phyloP scores from a whole-genome alignment of 2,888 invertebrate species.

The Carpatolechia fugitivella region DNA sequence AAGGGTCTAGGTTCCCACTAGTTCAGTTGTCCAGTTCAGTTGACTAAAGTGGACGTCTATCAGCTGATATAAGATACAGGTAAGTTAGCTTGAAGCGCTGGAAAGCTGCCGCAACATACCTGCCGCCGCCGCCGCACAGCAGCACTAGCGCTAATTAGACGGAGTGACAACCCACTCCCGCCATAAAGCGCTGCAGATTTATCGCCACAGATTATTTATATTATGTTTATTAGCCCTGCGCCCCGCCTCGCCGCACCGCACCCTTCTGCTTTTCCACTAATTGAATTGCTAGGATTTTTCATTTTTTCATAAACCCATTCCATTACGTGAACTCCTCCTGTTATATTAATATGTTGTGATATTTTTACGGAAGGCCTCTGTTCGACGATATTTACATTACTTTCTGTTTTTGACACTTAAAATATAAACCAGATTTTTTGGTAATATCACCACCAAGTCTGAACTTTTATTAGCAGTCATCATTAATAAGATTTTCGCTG shows the following conservation, averaged over 20 bases:
- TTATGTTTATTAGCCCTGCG: slow-evolving; percentile 77
- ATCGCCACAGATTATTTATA: slow-evolving; percentile 78
- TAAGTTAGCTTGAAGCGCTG: slow-evolving; percentile 34
- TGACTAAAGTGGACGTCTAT: neutral
- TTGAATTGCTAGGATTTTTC: slow-evolving; percentile 76
- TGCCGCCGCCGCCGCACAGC: slow-evolving; percentile 30
- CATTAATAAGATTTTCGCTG: too few species aligned
- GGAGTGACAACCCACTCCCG: slow-evolving; percentile 78
- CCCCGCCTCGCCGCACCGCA: slow-evolving; percentile 45
- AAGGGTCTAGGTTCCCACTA: too few species aligned
- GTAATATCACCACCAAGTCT: too few species aligned
- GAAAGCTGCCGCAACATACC: slow-evolving; percentile 10
- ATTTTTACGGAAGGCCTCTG: neutral
- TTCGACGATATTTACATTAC: neutral
- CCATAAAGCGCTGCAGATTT: slow-evolving; percentile 78
- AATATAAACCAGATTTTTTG: too few species aligned
- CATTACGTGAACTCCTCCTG: neutral
- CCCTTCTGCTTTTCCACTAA: slow-evolving; percentile 69
- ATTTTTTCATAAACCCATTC: neutral
- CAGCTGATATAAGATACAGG: neutral
- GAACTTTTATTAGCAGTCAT: too few species aligned
- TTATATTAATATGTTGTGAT: neutral
- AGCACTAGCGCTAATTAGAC: slow-evolving; percentile 76
- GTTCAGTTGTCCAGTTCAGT: too few species aligned
- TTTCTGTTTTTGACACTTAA: too few species aligned